Conservation (phyloP, 2,797 vertebrate genomes). For the Sebastes goodei region DNA sequence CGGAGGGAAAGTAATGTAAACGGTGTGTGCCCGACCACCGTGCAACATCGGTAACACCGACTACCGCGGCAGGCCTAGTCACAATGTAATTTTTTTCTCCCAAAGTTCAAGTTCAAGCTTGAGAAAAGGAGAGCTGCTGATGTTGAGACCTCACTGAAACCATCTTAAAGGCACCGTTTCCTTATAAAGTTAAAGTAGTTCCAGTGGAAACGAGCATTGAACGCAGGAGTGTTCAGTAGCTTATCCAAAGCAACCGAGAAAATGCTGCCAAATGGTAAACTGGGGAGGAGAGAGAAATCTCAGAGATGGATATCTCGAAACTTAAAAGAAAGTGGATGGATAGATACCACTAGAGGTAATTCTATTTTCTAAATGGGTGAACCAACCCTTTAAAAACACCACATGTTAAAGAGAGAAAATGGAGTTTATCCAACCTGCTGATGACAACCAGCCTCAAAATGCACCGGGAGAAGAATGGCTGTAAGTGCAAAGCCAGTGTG, state of each 20-base stretch:
- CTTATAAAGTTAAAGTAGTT: not conserved
- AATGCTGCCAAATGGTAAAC: not conserved
- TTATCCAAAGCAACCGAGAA: not conserved
- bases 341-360: not conserved
- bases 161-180: not conserved
- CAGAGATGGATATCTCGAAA: not conserved
- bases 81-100: too few relatives aligned
- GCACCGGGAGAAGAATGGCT: not conserved
- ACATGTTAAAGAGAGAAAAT: not conserved
- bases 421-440: conserved; percentile 16
- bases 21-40: too few relatives aligned
- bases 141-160: not conserved
- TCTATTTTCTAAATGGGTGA: not conserved
- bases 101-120: not conserved
- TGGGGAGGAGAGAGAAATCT: not conserved
- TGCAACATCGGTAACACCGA: too few relatives aligned
- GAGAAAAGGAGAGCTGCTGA: not conserved
- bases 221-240: not conserved
- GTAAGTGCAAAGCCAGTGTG: conserved; percentile 31
- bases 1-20: too few relatives aligned
- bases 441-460: conserved; percentile 25
- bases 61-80: too few relatives aligned
- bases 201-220: not conserved
- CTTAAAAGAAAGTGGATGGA: not conserved
- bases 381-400: not conserved